Conservation (phyloP, 2,113 vertebrate species). For the Stegastes partitus region DNA sequence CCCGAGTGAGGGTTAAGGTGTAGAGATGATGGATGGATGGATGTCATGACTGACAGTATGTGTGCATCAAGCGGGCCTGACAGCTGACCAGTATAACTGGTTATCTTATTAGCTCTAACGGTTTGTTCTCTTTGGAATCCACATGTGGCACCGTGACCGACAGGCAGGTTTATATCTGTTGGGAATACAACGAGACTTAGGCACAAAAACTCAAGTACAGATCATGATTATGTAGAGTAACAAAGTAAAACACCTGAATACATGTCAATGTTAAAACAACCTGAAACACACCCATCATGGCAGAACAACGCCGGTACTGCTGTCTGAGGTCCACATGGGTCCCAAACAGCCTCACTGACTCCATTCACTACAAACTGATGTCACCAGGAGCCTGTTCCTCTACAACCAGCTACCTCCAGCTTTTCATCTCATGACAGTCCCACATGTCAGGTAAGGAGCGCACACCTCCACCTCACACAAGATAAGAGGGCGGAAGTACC, state of each 20-base stretch:
- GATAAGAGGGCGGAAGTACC: constrained; percentile 71
- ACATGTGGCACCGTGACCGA: too few species aligned
- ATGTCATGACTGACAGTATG: too few species aligned
- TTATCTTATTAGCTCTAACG: too few species aligned
- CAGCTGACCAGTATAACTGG: too few species aligned
- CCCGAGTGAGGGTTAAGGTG: too few species aligned
- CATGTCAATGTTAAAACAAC: not conserved
- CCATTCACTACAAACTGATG: constrained; percentile 12
- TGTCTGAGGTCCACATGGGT: constrained; percentile 9
- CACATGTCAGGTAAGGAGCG: not conserved
- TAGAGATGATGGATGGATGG: too few species aligned
- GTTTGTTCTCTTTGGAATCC: too few species aligned
- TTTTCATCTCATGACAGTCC: constrained; percentile 33
- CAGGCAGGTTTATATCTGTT: too few species aligned
- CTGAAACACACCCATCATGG: not conserved
- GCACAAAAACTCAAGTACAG: not conserved
- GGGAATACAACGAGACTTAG: too few species aligned
- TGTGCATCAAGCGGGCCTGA: too few species aligned
- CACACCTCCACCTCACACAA: constrained; percentile 24
- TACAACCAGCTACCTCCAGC: constrained; percentile 14
- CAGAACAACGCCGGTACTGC: not conserved
- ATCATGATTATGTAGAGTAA: not conserved
- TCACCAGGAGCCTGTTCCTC: constrained; percentile 38
- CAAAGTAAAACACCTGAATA: not conserved
- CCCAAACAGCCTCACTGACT: not conserved